Percentiles rank a stretch among this genome's conserved stretches.
phyloP scores from a whole-genome alignment of 2,113 vertebrate species.

The Sialia sialis region DNA sequence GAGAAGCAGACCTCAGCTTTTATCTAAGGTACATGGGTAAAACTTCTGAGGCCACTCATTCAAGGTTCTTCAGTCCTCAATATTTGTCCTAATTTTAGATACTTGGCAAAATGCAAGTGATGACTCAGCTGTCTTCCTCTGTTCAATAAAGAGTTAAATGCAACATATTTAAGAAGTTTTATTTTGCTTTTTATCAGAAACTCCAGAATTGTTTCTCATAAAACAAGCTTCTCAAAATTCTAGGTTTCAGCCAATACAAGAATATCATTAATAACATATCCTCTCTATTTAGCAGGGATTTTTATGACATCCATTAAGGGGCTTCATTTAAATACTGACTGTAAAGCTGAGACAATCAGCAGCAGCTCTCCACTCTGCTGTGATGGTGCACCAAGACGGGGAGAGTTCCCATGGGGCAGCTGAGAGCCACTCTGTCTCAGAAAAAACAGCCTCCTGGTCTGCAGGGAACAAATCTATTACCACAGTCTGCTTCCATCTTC shows the following conservation, averaged over 20 bases:
- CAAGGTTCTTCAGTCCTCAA: neutral
- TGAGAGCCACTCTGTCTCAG: neutral
- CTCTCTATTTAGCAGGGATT: neutral
- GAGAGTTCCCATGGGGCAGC: neutral
- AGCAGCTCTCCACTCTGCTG: neutral
- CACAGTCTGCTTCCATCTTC: neutral
- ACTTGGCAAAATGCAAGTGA: neutral
- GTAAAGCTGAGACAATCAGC: neutral
- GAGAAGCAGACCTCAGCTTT: neutral
- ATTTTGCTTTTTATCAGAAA: neutral
- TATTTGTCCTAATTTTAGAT: neutral
- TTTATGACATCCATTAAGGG: neutral
- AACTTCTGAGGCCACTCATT: neutral
- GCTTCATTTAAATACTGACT: neutral
- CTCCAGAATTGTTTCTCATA: neutral
- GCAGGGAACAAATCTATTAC: conserved; percentile 17
- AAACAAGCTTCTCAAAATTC: neutral
- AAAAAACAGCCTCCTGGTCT: neutral
- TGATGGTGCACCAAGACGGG: neutral
- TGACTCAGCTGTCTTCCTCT: neutral
- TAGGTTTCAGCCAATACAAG: neutral
- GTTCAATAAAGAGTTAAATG: neutral
- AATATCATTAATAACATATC: neutral
- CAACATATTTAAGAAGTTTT: neutral
- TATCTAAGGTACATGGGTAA: neutral